Base-by-base conservation (phyloP, 1,140 invertebrate species). In the Eufriesea mexicana region DNA sequence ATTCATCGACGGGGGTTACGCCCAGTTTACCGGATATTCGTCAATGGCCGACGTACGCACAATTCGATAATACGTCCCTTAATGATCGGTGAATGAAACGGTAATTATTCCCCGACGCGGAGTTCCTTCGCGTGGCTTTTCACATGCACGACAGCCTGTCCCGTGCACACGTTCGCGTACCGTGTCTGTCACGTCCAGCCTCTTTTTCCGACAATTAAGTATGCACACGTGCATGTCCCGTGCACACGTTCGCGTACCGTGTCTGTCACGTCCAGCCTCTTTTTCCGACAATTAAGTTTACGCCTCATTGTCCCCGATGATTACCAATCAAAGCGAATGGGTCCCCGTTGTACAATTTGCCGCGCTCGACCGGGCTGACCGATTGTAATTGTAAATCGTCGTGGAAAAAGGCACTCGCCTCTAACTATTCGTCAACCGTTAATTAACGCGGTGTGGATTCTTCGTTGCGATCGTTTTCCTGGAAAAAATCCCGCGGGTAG, bases 41-140 rank as follows among this genome's bases (percentile, higher is more conserved):
- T 89, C 86, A 78, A 75, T 28, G 62, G n/a, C 47, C 42, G 79
- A 76, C 86, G 81, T 71, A 42, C 81, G 74, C 66, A 61, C 88
- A 66, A 89, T 89, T 79, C 84, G 85, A 89, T 89, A 86, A 86
- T 88, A 88, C 82, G 81, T 82, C 74, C 64, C 79, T 80, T 89
- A 90, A 91, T 90, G 89, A 91, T 91, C 89, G 89, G 80, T 85
- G 84, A 89, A 91, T 90, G 89, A 91, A 86, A 88, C 90, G 84
- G 83, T 91, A 90, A 91, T 91, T 91, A 91, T 71, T 79, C 59
- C 51, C 47, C 6, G 42, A 1, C 77, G n/a, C 23, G 54, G 5
- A 25, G 67, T 47, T 51, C 62, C 54, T n/a, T 61, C 45, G 42
- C 28, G 47, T 16, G 8, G 28, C 61, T 57, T 79, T 78, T 68